These are phyloP conservation scores for Tolypeutes matacus DNA, from an alignment of 2,797 vertebrate species.

Conservation along the genomic window DNA sequence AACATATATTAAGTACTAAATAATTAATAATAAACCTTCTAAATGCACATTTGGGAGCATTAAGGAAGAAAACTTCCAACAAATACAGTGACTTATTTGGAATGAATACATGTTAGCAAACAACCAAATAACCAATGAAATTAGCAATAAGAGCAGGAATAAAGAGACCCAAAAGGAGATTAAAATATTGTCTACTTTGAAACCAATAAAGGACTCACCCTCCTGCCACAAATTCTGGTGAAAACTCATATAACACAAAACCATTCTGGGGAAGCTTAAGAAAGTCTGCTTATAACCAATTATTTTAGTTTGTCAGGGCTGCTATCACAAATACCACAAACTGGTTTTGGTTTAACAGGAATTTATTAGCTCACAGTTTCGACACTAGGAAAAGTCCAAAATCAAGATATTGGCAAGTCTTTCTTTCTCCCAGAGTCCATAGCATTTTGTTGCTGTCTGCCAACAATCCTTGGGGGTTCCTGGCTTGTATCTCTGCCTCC, in stretches of 20 bases:
- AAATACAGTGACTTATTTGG: not conserved
- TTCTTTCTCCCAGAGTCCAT: no score
- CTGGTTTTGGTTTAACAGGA: no score
- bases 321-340: no score
- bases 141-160: not conserved
- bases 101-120: not conserved
- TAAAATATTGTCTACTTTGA: not conserved
- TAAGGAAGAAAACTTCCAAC: not conserved
- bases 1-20: not conserved
- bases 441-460: no score
- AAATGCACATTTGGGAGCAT: not conserved
- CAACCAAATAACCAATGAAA: not conserved
- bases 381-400: no score
- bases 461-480: no score
- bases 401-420: no score
- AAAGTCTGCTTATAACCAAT: not conserved
- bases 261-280: not conserved
- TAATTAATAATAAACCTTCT: not conserved
- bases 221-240: not conserved
- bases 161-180: not conserved
- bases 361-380: no score
- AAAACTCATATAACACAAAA: slow-evolving; percentile 3
- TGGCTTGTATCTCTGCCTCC: no score
- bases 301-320: no score
- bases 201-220: not conserved